Evolutionary conservation across 2,797 vertebrate genomes (phyloP).

Genomic region (Eulemur coronatus): DNA sequence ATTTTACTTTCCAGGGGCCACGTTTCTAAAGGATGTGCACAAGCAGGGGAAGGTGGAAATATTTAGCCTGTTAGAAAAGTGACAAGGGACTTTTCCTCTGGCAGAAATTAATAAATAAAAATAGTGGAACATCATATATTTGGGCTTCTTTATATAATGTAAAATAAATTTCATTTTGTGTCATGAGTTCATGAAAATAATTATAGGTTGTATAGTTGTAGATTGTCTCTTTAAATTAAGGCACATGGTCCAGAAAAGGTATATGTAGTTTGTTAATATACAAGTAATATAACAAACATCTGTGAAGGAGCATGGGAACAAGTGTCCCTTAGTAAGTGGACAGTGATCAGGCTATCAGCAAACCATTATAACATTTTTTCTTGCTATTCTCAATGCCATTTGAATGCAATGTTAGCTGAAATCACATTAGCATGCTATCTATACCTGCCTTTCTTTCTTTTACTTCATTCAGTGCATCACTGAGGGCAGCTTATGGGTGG

Average conservation of each 20-base stretch:
- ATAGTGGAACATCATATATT: background rate
- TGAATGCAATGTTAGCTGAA: background rate
- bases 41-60: background rate
- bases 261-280: background rate
- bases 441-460: background rate
- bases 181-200: background rate
- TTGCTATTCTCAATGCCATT: background rate
- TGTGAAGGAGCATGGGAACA: background rate
- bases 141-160: background rate
- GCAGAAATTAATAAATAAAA: background rate
- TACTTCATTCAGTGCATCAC: background rate
- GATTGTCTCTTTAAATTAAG: background rate
- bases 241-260: background rate
- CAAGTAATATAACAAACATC: background rate
- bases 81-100: background rate
- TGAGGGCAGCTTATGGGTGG: background rate
- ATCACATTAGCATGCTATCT: rapidly evolving
- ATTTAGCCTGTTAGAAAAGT: background rate
- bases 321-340: background rate
- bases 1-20: background rate
- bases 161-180: background rate
- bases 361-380: background rate
- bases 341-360: background rate
- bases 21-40: background rate
- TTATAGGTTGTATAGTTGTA: background rate